These are phyloP conservation scores for Orientallactaga bullata DNA, from an alignment of 2,113 vertebrate genomes.

Conservation along the genomic window DNA sequence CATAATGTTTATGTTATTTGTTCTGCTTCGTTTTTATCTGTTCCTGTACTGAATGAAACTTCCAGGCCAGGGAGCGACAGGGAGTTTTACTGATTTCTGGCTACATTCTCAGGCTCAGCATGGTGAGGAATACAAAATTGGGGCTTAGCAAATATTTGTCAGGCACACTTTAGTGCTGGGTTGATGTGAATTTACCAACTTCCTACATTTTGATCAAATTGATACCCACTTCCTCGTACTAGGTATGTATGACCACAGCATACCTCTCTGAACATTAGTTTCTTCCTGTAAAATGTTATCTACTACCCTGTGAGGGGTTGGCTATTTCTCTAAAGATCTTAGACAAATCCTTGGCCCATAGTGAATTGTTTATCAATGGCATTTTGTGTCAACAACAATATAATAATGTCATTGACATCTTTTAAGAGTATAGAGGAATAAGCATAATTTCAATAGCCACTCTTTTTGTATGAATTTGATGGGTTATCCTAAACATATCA, in stretches of 20 bases:
- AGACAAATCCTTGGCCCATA: neutral
- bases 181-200: neutral
- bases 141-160: neutral
- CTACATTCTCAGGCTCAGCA: neutral
- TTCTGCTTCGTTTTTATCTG: neutral
- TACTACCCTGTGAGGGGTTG: neutral
- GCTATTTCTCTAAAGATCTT: neutral
- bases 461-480: constrained; percentile 1
- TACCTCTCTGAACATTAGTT: neutral
- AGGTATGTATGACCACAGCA: neutral
- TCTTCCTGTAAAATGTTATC: constrained; percentile 28
- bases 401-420: neutral
- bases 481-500: neutral
- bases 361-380: constrained; percentile 24
- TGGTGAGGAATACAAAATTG: neutral
- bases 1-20: neutral
- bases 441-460: neutral
- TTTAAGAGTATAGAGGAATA: neutral
- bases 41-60: no score
- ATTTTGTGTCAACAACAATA: constrained; percentile 27
- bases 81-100: neutral
- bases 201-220: neutral
- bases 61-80: no score
- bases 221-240: neutral
- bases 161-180: neutral